phyloP scores from a whole-genome alignment of 2,797 vertebrate species.

The Pampus argenteus region DNA sequence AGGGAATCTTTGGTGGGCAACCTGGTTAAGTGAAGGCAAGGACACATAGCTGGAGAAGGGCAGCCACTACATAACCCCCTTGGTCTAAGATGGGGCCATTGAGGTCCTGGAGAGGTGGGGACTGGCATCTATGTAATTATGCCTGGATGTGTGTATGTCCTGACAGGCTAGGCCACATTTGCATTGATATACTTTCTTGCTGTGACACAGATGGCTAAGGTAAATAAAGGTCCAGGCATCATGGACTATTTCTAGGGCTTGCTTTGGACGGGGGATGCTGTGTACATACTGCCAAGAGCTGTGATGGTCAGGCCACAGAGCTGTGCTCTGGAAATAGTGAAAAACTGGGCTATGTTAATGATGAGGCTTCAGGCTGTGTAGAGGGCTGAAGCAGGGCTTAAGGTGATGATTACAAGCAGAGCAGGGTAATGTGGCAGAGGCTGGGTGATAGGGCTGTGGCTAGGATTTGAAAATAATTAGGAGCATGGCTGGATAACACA shows the following conservation, averaged over 20 bases:
- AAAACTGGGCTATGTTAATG: conserved; percentile 73
- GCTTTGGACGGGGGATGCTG: conserved; percentile 47
- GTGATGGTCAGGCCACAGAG: conserved; percentile 65
- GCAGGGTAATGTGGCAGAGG: conserved; percentile 75
- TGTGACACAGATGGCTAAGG: conserved; percentile 68
- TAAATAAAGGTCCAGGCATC: conserved; percentile 64
- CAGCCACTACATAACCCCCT: conserved; percentile 9
- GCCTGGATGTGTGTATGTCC: conserved; percentile 37
- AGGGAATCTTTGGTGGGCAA: background rate
- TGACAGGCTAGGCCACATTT: conserved; percentile 41
- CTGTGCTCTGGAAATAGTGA: conserved; percentile 39
- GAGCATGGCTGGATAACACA: conserved; percentile 74
- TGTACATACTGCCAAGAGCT: conserved; percentile 65
- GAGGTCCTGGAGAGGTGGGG: conserved; percentile 26
- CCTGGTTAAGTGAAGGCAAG: conserved; percentile 18
- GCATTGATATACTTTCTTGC: conserved; percentile 52
- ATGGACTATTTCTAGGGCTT: conserved; percentile 52
- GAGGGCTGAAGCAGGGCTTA: conserved; percentile 62
- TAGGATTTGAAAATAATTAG: conserved; percentile 81
- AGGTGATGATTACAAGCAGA: conserved; percentile 76
- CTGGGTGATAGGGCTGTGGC: conserved; percentile 73
- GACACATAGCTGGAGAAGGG: conserved; percentile 22
- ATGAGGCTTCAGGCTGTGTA: conserved; percentile 67
- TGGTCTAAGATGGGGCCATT: conserved; percentile 3
- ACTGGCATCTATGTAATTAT: conserved; percentile 19